These are phyloP conservation scores for Cranoglanis bouderius DNA, from an alignment of 2,113 vertebrate species.

Conservation along the genomic window DNA sequence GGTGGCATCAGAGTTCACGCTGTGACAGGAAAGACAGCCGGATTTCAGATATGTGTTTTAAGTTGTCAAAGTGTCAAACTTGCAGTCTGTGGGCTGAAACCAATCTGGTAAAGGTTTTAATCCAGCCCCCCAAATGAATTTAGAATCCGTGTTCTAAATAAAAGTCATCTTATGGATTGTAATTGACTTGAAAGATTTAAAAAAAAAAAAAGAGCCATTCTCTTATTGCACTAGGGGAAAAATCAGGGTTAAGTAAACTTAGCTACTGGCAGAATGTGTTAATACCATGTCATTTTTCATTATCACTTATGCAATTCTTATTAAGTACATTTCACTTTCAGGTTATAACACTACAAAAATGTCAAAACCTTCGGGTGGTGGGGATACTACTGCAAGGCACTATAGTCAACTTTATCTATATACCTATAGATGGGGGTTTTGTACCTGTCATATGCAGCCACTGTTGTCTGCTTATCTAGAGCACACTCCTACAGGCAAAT, in stretches of 20 bases:
- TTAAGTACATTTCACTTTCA: neutral
- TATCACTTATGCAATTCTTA: neutral
- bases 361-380: too few relatives aligned
- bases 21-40: conserved; percentile 32
- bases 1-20: conserved; percentile 82
- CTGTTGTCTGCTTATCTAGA: conserved; percentile 33
- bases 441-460: conserved; percentile 45
- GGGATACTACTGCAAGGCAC: neutral
- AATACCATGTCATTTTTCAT: neutral
- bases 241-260: neutral
- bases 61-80: neutral
- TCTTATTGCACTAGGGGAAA: neutral
- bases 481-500: conserved; percentile 36
- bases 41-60: neutral
- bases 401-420: neutral
- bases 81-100: neutral
- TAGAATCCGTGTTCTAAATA: neutral
- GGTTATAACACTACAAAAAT: neutral
- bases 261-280: neutral
- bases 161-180: neutral
- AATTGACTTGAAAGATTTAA: neutral
- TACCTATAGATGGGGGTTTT: neutral
- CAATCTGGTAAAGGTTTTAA: neutral
- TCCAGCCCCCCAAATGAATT: neutral
- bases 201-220: neutral